phyloP scores from a whole-genome alignment of 2,888 invertebrate species.

The Acheta domesticus region DNA sequence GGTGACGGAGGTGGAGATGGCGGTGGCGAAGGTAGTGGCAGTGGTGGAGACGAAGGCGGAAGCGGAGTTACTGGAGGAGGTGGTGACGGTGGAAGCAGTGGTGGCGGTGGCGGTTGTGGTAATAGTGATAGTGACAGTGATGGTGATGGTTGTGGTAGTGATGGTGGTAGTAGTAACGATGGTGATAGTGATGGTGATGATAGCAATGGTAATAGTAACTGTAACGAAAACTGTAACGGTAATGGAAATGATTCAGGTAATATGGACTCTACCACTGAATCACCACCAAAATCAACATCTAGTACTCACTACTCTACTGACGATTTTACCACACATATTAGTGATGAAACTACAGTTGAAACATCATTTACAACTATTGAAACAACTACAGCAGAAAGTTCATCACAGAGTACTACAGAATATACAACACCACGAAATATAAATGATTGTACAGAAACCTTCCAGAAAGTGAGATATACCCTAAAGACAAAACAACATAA shows the following conservation, averaged over 20 bases:
- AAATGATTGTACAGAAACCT: too few species aligned
- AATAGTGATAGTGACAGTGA: too few species aligned
- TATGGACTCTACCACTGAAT: background rate
- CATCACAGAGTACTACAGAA: background rate
- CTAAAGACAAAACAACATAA: too few species aligned
- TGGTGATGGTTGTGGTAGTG: too few species aligned
- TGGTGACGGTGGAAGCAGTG: too few species aligned
- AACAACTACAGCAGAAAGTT: slow-evolving; percentile 12
- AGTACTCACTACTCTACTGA: background rate
- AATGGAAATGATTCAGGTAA: background rate
- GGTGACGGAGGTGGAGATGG: too few species aligned
- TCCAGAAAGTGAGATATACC: too few species aligned
- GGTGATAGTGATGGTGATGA: background rate
- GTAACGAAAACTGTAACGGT: background rate
- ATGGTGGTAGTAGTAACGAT: too few species aligned
- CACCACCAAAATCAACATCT: slow-evolving; percentile 9
- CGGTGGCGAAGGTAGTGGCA: too few species aligned
- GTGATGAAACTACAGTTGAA: slow-evolving; percentile 20
- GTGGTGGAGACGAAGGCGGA: too few species aligned
- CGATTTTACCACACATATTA: background rate
- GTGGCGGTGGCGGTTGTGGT: too few species aligned
- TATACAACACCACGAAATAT: background rate
- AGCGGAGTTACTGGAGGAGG: too few species aligned
- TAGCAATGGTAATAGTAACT: background rate
- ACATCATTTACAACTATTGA: background rate